phyloP scores from a whole-genome alignment of 2,888 invertebrate species.

The Glyphotaelius pellucidus region DNA sequence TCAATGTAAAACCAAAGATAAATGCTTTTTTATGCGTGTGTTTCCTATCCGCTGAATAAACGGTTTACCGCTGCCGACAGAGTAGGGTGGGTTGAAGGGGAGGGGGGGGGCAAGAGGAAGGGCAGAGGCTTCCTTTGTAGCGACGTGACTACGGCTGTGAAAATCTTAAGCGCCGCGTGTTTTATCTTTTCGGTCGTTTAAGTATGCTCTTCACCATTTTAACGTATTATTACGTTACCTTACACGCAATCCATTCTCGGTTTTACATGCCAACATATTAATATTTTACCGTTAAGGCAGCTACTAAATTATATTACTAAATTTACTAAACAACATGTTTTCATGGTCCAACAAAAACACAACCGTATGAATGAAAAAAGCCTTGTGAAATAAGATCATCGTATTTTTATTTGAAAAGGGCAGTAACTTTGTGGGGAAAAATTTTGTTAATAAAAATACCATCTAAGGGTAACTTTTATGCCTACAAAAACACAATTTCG shows the following conservation, averaged over 20 bases:
- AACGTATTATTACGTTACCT: background rate
- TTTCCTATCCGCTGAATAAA: constrained; percentile 16
- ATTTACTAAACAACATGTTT: background rate
- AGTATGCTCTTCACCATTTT: background rate
- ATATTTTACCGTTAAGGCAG: background rate
- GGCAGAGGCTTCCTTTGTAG: background rate
- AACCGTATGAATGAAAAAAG: background rate
- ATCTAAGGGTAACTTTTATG: background rate
- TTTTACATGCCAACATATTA: background rate
- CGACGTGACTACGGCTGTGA: background rate
- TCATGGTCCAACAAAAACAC: background rate
- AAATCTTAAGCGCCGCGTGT: constrained; percentile 3
- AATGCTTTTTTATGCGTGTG: constrained; percentile 43
- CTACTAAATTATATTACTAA: background rate
- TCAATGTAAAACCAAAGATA: constrained; percentile 30
- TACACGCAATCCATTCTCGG: background rate
- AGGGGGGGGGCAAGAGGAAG: background rate
- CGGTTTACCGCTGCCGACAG: constrained; percentile 11
- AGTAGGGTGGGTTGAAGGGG: background rate
- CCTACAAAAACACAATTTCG: background rate
- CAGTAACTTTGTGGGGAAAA: background rate
- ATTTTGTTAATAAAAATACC: background rate
- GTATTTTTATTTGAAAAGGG: background rate
- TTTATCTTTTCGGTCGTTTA: background rate
- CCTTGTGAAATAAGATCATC: background rate